Evolutionary conservation across 2,888 invertebrate species (phyloP), one percentile per base, ranked within the genome.

Genomic region (Pantelozetes paolii): DNA sequence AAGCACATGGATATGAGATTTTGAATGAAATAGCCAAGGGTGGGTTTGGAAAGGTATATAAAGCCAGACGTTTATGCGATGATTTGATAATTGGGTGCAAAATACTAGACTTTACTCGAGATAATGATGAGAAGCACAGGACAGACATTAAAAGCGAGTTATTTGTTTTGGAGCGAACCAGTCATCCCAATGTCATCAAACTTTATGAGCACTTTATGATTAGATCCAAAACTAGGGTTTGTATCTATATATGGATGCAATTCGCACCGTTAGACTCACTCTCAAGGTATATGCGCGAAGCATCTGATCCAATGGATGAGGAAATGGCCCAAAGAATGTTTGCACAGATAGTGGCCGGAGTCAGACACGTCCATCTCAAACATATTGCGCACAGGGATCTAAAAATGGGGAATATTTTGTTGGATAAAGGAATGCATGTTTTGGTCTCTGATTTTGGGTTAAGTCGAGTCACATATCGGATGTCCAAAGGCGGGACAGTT

Each of bases 391-490:
- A 74, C 40, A 54, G 71, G 28, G 74, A 70, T 32, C 50, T 74
- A 15, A 74, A 74, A 48, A 18, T 57, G 71, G 59, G 59, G 30
- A 74, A 74, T 32, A 48, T 74, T 20, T n/a, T 74, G 23, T 48
- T 74, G 20, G 54, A 42, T 11, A 71, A 23, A 28, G 45, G 42
- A 26, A 42, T 69, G 69, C 42, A 69, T 69, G 69, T 28, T 15
- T n/a, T 64, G 62, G 36, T 75, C 13, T 48, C 72, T 5, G 75
- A 75, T 45, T 75, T 73, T 62, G 75, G 75, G 18, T 59, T 75
- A 15, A 64, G 45, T 23, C 50, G n/a, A 59, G 71, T 28, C n/a
- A n/a, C 9, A 54, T 67, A 54, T 40, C 30, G 20, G 28, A 23
- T 42, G 40, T 20, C 20, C 15, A 42, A 36, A 67, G 70, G 30